Evolutionary conservation across 2,888 invertebrate species (phyloP), one percentile per base, ranked within the genome.

Genomic region (Ectobius pallidus): DNA sequence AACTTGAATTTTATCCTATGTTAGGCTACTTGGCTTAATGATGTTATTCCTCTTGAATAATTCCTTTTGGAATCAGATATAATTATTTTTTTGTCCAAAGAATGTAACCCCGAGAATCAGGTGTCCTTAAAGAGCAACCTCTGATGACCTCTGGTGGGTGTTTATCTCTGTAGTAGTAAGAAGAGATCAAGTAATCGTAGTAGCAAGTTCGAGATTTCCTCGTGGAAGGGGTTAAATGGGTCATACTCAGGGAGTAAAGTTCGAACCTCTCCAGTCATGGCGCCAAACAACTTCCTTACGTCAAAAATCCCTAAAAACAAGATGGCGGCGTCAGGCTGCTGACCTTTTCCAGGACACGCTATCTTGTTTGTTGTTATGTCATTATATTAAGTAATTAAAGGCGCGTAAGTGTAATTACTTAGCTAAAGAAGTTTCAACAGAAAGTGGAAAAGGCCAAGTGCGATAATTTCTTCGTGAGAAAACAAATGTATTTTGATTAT

Each of bases 331-430:
- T n/a, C n/a, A n/a, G 11, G 18, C n/a, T 52, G 25, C 25, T 52
- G 52, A 52, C 52, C 52, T 52, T 25, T 18, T 9, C 0, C 18
- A n/a, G 20, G 46, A 46, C 46, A 0, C 11, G 9, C 25, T 52
- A 25, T 52, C 52, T 52, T 52, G 52, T 52, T 52, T 52, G 52
- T 39, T 39, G 39, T 4, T 52, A 25, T 52, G 25, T 52, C 52
- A 52, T 52, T 52, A 52, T 14, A 49, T 9, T 18, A 49, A 49
- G 2, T 9, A 18, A 49, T 2, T 52, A 18, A 4, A 52, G 14
- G 20, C 52, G 22, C 22, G 7, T 52, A 52, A 52, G 9, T 52
- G 25, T 16, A 52, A 52, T 52, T 52, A 52, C 25, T 25, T 9
- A 52, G 25, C 25, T 52, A 25, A 52, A 52, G 11, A 25, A 25